A percentile compares a stretch with the other conserved stretches of the same genome.
These are phyloP conservation scores for Ennomos fuscantarius DNA, from an alignment of 2,888 invertebrate genomes.

Conservation along the genomic window DNA sequence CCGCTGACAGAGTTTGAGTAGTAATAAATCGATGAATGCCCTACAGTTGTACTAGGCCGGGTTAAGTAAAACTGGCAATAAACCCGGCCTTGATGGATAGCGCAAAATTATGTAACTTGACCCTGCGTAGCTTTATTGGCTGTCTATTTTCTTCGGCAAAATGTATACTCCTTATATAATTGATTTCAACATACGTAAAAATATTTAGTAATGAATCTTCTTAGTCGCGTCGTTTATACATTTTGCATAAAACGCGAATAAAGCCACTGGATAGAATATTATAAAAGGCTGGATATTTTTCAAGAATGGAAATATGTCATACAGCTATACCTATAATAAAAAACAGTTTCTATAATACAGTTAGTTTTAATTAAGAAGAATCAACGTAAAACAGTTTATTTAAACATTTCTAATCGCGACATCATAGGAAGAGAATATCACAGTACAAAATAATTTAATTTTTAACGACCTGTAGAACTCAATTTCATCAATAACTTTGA, in stretches of 20 bases:
- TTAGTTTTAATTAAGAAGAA: slow-evolving; percentile 47
- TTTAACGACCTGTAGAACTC: slow-evolving; percentile 41
- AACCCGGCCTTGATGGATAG: slow-evolving; percentile 47
- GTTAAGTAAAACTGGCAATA: slow-evolving; percentile 52
- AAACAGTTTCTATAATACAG: slow-evolving; percentile 40
- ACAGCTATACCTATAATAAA: too few relatives aligned
- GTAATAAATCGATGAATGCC: slow-evolving; percentile 34
- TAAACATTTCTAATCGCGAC: slow-evolving; percentile 58
- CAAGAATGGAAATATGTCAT: slow-evolving; percentile 20
- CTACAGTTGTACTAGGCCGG: slow-evolving; percentile 31
- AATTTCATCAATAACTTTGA: slow-evolving; percentile 12
- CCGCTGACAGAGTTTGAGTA: slow-evolving; percentile 23
- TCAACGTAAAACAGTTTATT: slow-evolving; percentile 57
- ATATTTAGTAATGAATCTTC: too few relatives aligned
- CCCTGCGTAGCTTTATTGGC: slow-evolving; percentile 22
- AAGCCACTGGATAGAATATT: too few relatives aligned
- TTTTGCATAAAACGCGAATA: too few relatives aligned
- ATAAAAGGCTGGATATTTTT: too few relatives aligned
- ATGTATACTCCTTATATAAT: slow-evolving; percentile 4
- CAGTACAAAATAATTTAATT: slow-evolving; percentile 57
- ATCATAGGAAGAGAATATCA: slow-evolving; percentile 74
- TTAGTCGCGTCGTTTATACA: too few relatives aligned
- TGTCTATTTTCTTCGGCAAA: too few relatives aligned
- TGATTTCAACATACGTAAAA: background rate
- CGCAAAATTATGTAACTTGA: slow-evolving; percentile 44